Percentiles rank a stretch among this genome's conserved stretches.
Evolutionary conservation across 2,888 invertebrate genomes (phyloP).

Genomic region (Choristoneura rosaceana): DNA sequence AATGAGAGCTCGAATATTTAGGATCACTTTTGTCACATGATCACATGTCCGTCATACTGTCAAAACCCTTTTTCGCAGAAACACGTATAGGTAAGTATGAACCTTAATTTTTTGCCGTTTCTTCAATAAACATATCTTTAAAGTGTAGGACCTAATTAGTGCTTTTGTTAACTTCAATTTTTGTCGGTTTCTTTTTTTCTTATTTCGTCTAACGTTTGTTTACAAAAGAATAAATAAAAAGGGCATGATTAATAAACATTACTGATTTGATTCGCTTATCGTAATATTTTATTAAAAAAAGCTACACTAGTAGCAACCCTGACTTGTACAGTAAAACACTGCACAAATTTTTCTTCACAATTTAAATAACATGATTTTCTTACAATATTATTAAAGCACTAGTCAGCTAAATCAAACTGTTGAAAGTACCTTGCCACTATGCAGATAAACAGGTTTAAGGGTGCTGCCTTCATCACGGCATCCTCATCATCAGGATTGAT

Average conservation of each 20-base stretch:
- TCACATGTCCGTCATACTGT: too few relatives aligned
- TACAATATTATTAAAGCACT: not conserved
- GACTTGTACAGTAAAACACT: not conserved
- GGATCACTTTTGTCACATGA: too few relatives aligned
- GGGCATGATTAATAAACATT: not conserved
- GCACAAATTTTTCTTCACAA: not conserved
- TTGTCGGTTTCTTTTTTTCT: too few relatives aligned
- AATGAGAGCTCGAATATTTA: too few relatives aligned
- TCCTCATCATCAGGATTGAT: slow-evolving; percentile 69
- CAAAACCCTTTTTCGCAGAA: too few relatives aligned
- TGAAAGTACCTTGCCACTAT: slow-evolving; percentile 90
- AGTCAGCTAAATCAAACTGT: slow-evolving; percentile 90
- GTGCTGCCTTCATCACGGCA: slow-evolving; percentile 69
- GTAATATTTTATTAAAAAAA: slow-evolving; percentile 2
- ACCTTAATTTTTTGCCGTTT: not conserved
- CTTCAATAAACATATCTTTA: not conserved
- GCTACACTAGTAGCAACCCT: not conserved
- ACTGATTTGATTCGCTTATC: not conserved
- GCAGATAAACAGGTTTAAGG: slow-evolving; percentile 91
- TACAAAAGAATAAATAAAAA: not conserved
- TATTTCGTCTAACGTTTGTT: too few relatives aligned
- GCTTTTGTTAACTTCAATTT: not conserved
- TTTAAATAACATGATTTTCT: not conserved
- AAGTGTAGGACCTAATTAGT: not conserved
- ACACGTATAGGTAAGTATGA: too few relatives aligned